A percentile compares a stretch with the other conserved stretches of the same genome.
Evolutionary conservation across 2,888 invertebrate species (phyloP).

Genomic region (Drosophila ochracea): DNA sequence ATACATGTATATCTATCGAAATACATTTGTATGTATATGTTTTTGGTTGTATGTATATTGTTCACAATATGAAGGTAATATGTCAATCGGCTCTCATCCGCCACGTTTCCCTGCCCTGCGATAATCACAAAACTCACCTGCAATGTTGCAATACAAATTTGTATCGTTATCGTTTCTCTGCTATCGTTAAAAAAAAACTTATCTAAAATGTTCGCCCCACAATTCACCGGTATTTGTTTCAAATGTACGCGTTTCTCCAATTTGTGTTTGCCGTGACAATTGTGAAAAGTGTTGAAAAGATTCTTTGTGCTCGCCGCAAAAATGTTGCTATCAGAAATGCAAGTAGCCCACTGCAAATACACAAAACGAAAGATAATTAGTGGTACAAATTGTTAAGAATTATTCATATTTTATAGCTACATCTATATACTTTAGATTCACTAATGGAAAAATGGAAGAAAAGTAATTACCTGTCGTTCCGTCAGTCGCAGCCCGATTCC

Average conservation of each 20-base stretch:
- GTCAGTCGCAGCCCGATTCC: background rate
- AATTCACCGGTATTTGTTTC: conserved; percentile 23
- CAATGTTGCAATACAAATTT: conserved; percentile 32
- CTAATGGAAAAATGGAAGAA: too few species aligned
- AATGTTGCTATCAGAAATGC: conserved; percentile 40
- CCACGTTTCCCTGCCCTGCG: conserved; percentile 39
- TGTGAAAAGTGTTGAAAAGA: conserved; percentile 6
- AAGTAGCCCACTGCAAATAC: conserved; percentile 54
- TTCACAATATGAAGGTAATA: conserved; percentile 49
- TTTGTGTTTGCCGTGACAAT: conserved; percentile 4
- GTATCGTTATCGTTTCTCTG: conserved; percentile 27
- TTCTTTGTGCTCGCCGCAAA: background rate
- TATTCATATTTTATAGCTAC: background rate
- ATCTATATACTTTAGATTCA: too few species aligned
- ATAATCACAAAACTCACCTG: conserved; percentile 60
- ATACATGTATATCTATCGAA: conserved; percentile 42
- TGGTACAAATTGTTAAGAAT: background rate
- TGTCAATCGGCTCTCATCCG: conserved; percentile 37
- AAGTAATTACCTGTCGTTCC: background rate
- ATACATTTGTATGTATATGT: conserved; percentile 26
- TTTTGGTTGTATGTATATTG: conserved; percentile 25
- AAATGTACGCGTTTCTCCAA: background rate
- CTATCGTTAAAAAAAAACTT: conserved; percentile 11
- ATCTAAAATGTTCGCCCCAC: background rate
- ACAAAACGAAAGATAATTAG: background rate